Base-by-base conservation (phyloP, 2,888 invertebrate genomes). In the Xestobium rufovillosum region DNA sequence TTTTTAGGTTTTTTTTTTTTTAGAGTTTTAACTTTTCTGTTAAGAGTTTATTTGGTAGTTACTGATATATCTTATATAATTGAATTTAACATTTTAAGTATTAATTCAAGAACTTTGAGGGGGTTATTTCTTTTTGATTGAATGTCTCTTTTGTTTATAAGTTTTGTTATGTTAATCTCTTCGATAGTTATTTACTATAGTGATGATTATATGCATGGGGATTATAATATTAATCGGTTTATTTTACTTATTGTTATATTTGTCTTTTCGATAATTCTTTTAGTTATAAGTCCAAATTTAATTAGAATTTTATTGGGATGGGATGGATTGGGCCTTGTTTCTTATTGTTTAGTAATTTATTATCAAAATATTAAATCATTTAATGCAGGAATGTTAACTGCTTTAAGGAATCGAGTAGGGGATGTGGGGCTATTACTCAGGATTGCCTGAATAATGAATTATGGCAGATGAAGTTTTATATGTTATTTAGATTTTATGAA, bases 281-380 rank as follows among this genome's bases (percentile, higher is more conserved):
- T 81, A 66, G 76, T 80, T 74, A 68, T 78, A 67, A 74, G 75
- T 1, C 78, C n/a, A n/a, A 80, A 78, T 72, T 68, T 81, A 65
- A 68, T 80, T 68, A 74, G 74, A 61, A 75, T 82, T 71, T 70
- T 82, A 61, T 68, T 83, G 59, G 80, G 80, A 0, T 83, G 81
- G 45, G 81, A 83, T 75, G 81, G 82, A 0, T 70, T 83, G 61
- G 82, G 82, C 0, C 67, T 83, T 59, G 65, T 74, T 54, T 83
- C 81, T 56, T 83, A 80, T 73, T 75, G 76, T 70, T 75, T 83
- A 63, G 77, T 80, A 1, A 74, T 79, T 72, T 81, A 73, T 68
- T 80, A 78, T 67, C 75, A 79, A 64, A 82, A 78, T 71, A 57
- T 70, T 36, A 76, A 73, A 42, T 80, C 79, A 52, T 75, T 69